Base-by-base conservation (phyloP, 2,888 invertebrate species). In the Boloria euphrosyne region DNA sequence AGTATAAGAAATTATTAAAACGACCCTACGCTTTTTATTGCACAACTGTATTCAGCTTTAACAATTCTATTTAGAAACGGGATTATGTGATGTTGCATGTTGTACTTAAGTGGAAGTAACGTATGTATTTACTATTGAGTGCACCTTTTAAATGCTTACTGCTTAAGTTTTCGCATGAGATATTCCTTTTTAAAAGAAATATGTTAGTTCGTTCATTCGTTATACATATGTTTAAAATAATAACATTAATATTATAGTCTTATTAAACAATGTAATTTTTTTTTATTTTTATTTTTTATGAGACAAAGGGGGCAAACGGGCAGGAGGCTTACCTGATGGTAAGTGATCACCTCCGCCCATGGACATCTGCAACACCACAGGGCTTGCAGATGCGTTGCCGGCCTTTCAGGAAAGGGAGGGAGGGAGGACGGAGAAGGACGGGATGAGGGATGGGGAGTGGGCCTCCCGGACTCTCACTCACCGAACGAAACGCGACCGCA, bases 1-100 rank as follows among this genome's bases (percentile, higher is more conserved):
- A 73, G 52, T 70, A 67, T 71, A 71, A 67, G 65, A 71, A 69
- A 73, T 71, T 73, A 73, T 73, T 68, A 71, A 69, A 64, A 69
- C 69, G 63, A 63, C 60, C 66, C 60, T 47, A 60, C 60, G 66
- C 53, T 69, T 69, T 69, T 69, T 69, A 69, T 69, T 69, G 55
- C 69, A 44, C 69, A 66, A 66, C 58, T 69, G 69, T 69, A 66
- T 69, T 64, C 66, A 66, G 69, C 69, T 69, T 69, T 69, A 64
- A 66, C 69, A 66, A 69, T 69, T 66, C 66, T 64, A 69, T 69
- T 69, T 69, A 67, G 68, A 54, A 68, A 62, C 57, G 55, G 69
- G 61, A 68, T 58, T 64, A 52, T 58, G 63, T 66, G 62, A 60
- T 62, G 66, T 66, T 61, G 66, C 69, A 64, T 64, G 69, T 66